Conservation (phyloP, 2,113 vertebrate species). For the Leptodactylus fuscus region DNA sequence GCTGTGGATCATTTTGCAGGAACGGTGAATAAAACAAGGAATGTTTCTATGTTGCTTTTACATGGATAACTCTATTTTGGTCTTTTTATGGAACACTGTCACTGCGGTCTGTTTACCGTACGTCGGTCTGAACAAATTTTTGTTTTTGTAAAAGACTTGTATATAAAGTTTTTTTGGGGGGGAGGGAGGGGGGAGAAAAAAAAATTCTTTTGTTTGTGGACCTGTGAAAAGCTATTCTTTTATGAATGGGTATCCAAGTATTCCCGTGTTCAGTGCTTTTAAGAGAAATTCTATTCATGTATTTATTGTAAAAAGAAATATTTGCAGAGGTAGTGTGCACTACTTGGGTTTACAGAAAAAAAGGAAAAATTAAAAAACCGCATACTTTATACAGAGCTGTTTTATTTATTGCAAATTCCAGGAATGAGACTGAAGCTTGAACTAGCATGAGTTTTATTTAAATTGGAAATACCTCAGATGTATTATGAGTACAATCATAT, state of each 20-base stretch:
- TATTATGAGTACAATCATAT: slow-evolving; percentile 82
- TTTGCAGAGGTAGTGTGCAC: slow-evolving; percentile 59
- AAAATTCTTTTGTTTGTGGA: slow-evolving; percentile 63
- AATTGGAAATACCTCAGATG: slow-evolving; percentile 80
- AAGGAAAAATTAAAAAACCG: slow-evolving; percentile 31
- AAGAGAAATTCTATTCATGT: slow-evolving; percentile 66
- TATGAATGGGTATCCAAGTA: slow-evolving; percentile 64
- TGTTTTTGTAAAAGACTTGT: slow-evolving; percentile 50
- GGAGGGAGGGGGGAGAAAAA: neutral
- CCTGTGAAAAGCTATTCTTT: slow-evolving; percentile 52
- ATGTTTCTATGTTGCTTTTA: slow-evolving; percentile 49
- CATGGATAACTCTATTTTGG: slow-evolving; percentile 48
- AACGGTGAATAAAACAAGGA: slow-evolving; percentile 2
- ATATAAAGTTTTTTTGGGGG: slow-evolving; percentile 20
- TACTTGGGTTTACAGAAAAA: slow-evolving; percentile 59
- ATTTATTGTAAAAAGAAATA: slow-evolving; percentile 69
- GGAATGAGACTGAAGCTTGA: slow-evolving; percentile 73
- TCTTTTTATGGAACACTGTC: slow-evolving; percentile 46
- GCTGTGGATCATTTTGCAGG: neutral
- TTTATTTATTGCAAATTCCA: slow-evolving; percentile 75
- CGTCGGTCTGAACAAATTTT: slow-evolving; percentile 41
- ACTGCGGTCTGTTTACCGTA: slow-evolving; percentile 4
- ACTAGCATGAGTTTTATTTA: slow-evolving; percentile 75
- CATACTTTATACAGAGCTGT: slow-evolving; percentile 66
- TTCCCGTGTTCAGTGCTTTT: slow-evolving; percentile 65